Evolutionary conservation across 2,113 vertebrate genomes (phyloP), one percentile per base, ranked within the genome.

Genomic region (Electrona antarctica): DNA sequence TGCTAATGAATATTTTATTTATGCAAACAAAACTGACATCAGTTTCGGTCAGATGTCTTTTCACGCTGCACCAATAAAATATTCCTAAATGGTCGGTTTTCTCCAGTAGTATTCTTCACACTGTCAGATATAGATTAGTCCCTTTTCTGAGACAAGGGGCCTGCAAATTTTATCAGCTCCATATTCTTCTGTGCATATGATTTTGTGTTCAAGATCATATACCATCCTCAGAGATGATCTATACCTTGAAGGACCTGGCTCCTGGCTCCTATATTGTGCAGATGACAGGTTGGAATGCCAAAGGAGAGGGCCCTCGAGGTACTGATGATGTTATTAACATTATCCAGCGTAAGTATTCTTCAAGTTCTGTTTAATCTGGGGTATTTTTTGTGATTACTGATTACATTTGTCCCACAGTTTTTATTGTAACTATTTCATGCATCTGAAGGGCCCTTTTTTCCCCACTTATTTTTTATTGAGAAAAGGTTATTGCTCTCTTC

Each of bases 241-340:
- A 75, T 47, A 29, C n/a, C 9, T 76, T 90, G 52, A 48, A 10
- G 3, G 61, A 33, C 64, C 69, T 92, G 64, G 1, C 68, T 41
- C 66, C 81, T 29, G 71, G 4, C 7, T 1, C 0, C 9, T 92
- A 93, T 82, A 85, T 0, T 1, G 60, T 94, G 49, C 90, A 83
- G 80, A 84, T 94, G 82, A 90, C 81, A 0, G 91, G 91, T 7
- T 91, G 85, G 15, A 94, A 88, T 0, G 66, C 74, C 11, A 11
- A 3, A 65, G 93, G 92, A 54, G 90, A 93, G 67, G 79, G 93
- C 7, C 81, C 71, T 0, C 3, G 3, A 41, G 33, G 33, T 41
- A 3, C 4, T 4, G 49, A 85, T 65, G 61, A 13, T 2, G 59
- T 54, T 15, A 5, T 62, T 41, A 67, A 52, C 10, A 74, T 94